A percentile compares a stretch with the other conserved stretches of the same genome.
These are phyloP conservation scores for Hyppa rectilinea DNA, from an alignment of 2,888 invertebrate genomes.

Conservation along the genomic window DNA sequence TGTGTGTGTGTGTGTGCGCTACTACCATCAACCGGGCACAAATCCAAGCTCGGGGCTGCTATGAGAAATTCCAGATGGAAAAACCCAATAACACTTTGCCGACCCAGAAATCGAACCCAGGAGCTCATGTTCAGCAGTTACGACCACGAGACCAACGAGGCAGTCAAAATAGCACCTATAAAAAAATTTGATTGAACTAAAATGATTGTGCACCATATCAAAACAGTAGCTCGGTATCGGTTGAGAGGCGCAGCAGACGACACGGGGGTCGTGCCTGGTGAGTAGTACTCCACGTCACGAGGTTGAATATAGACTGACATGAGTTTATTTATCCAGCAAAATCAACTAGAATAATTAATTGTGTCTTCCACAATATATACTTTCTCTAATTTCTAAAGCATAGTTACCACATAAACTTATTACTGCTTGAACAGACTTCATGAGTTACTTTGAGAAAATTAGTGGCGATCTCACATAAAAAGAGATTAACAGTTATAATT, in stretches of 20 bases:
- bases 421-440: background rate
- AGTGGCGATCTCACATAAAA: slow-evolving; percentile 43
- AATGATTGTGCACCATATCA: slow-evolving; percentile 3
- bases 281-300: background rate
- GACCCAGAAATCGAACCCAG: too few species aligned
- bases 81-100: too few species aligned
- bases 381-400: background rate
- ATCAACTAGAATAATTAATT: background rate
- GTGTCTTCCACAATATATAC: background rate
- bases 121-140: too few species aligned
- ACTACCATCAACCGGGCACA: too few species aligned
- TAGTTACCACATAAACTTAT: slow-evolving; percentile 13
- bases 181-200: background rate
- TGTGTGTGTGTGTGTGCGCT: too few species aligned
- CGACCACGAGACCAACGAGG: too few species aligned
- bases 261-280: slow-evolving; percentile 12
- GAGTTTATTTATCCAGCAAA: background rate
- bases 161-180: background rate
- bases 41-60: too few species aligned
- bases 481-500: slow-evolving; percentile 49
- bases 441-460: slow-evolving; percentile 27
- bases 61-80: too few species aligned
- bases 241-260: slow-evolving; percentile 4
- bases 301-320: background rate
- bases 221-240: slow-evolving; percentile 15